These are phyloP conservation scores for Scopus umbretta DNA, from an alignment of 2,113 vertebrate genomes.

Conservation along the genomic window DNA sequence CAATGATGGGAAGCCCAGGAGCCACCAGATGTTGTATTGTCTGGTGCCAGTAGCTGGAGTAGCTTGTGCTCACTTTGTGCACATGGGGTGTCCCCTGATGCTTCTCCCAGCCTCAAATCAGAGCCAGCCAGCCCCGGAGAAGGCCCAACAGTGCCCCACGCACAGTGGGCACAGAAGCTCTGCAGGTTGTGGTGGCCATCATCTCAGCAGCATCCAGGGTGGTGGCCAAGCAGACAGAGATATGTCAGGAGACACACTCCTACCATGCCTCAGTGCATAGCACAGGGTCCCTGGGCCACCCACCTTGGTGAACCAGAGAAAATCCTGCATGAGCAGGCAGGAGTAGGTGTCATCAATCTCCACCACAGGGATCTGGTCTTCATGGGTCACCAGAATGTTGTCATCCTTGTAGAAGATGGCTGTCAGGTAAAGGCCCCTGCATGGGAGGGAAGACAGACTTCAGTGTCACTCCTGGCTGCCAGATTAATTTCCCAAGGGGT, in stretches of 20 bases:
- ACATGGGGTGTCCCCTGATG: neutral
- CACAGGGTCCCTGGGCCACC: neutral
- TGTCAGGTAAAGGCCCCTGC: conserved; percentile 84
- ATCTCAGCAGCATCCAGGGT: neutral
- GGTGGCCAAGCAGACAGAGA: neutral
- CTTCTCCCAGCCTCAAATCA: neutral
- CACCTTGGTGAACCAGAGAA: conserved; percentile 93
- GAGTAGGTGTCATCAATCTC: conserved; percentile 89
- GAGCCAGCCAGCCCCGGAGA: neutral
- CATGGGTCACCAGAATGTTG: conserved; percentile 84
- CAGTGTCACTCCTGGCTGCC: neutral
- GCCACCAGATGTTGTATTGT: neutral
- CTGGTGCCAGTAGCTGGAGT: neutral
- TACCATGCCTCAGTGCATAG: accelerated
- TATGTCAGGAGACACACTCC: neutral
- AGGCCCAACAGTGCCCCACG: accelerated
- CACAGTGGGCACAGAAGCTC: neutral
- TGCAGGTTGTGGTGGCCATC: neutral
- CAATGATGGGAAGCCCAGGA: neutral
- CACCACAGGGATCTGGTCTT: conserved; percentile 89
- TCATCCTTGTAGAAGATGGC: conserved; percentile 88
- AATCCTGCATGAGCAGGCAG: conserved; percentile 88
- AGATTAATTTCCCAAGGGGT: neutral
- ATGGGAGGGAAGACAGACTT: neutral
- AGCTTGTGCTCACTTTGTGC: neutral